Evolutionary conservation across 2,888 invertebrate genomes (phyloP).

Genomic region (Blastobasis adustella): DNA sequence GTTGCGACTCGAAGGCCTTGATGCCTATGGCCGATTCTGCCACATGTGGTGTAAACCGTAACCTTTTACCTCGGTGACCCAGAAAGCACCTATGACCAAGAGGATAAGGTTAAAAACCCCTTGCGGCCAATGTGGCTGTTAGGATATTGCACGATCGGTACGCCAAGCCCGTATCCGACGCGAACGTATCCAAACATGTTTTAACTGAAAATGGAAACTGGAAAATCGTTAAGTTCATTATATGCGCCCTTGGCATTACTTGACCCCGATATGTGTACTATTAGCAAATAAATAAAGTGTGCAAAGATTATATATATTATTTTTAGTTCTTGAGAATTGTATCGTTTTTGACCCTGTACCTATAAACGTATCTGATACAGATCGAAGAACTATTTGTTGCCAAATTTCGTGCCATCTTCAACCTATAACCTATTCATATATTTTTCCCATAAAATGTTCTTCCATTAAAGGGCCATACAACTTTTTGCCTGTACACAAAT

Average conservation of each 20-base stretch:
- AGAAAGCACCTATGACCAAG: slow-evolving; percentile 21
- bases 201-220: slow-evolving; percentile 72
- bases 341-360: no score
- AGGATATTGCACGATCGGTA: slow-evolving; percentile 11
- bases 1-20: slow-evolving; percentile 60
- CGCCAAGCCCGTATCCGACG: slow-evolving; percentile 15
- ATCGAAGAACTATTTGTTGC: no score
- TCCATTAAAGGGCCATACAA: no score
- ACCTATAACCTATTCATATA: no score
- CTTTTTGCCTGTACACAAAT: no score
- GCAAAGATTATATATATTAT: no score
- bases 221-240: slow-evolving; percentile 48
- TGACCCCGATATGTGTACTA: slow-evolving; percentile 13
- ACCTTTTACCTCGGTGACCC: slow-evolving; percentile 7
- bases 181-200: slow-evolving; percentile 46
- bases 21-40: slow-evolving; percentile 33
- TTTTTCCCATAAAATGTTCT: no score
- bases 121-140: slow-evolving; percentile 12
- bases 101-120: slow-evolving; percentile 12
- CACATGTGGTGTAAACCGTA: slow-evolving; percentile 22
- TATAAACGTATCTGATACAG: no score
- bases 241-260: slow-evolving; percentile 58
- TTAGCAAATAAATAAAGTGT: not conserved
- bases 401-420: no score
- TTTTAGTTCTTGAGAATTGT: no score